Base-by-base conservation (phyloP, 2,113 vertebrate species). In the Salvator merianae region DNA sequence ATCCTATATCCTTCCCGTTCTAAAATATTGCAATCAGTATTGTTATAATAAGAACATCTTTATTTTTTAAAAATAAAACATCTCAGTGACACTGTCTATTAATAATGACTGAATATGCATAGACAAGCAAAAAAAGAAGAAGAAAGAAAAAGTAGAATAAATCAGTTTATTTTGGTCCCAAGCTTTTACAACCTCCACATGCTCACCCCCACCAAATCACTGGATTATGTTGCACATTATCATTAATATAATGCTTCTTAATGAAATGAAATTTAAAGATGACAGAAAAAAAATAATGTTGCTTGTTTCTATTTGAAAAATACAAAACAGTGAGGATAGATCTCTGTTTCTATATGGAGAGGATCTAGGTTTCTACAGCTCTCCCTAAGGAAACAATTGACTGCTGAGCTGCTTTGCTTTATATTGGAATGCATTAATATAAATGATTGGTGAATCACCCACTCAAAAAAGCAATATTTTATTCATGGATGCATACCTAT, bases 21-120 rank as follows among this genome's bases (percentile, higher is more conserved):
- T 70, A 87, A n/a, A 71, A 88, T 71, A 76, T 18, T 69, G n/a
- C 28, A 50, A 59, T 77, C 82, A 77, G 43, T 72, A 87, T 83
- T 76, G 71, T 83, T 32, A 80, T 50, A 85, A 83, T 62, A 90
- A 89, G 88, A 36, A 89, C 81, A 82, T 84, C 84, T 81, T 79
- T 86, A 59, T 20, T 59, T 59, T 22, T 20, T 59, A 59, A 59
- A 16, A 59, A 30, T 80, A 91, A 89, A 66, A 81, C 53, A 36
- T n/a, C 1, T 73, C 82, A 85, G 83, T 87, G 70, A 79, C 87
- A 78, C 88, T 88, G 82, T 85, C 62, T 38, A 18, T 43, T 81
- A 86, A 88, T 68, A 6, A 12, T 18, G 3, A 55, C 20, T 66
- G 18, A n/a, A 72, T 59, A 83, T 78, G 88, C 32, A 71, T 70